phyloP scores from a whole-genome alignment of 2,113 vertebrate genomes.

The Micronycteris hirsuta region DNA sequence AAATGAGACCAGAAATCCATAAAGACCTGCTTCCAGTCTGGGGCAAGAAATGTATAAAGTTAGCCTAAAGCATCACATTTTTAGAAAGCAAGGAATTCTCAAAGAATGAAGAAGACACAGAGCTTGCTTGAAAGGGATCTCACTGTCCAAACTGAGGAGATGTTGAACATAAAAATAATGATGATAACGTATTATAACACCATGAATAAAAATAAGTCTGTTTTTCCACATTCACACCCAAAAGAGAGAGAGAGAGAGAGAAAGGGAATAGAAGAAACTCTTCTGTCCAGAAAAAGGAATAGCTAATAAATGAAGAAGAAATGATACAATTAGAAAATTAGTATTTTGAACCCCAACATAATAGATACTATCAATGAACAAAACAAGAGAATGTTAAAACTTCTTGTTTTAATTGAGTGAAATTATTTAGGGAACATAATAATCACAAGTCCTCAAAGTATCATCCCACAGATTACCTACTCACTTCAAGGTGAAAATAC shows the following conservation, averaged over 20 bases:
- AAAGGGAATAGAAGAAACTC: background rate
- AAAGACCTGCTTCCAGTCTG: background rate
- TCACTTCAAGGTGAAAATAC: background rate
- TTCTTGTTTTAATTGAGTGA: background rate
- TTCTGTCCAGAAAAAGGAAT: background rate
- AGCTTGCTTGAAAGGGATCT: background rate
- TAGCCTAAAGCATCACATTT: background rate
- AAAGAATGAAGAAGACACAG: background rate
- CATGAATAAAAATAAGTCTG: background rate
- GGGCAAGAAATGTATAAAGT: background rate
- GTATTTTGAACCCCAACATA: background rate
- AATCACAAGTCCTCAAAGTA: background rate
- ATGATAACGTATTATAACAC: background rate
- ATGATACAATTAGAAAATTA: background rate
- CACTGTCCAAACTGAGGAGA: background rate
- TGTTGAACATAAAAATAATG: background rate
- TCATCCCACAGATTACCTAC: background rate
- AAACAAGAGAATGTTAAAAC: background rate
- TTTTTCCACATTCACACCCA: background rate
- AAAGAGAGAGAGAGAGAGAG: background rate
- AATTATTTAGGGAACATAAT: background rate
- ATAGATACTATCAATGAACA: background rate
- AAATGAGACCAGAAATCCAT: background rate
- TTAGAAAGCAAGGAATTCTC: background rate
- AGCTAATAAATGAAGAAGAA: background rate